Evolutionary conservation across 2,888 invertebrate species (phyloP), one percentile per base, ranked within the genome.

Genomic region (Oasisia sp.): DNA sequence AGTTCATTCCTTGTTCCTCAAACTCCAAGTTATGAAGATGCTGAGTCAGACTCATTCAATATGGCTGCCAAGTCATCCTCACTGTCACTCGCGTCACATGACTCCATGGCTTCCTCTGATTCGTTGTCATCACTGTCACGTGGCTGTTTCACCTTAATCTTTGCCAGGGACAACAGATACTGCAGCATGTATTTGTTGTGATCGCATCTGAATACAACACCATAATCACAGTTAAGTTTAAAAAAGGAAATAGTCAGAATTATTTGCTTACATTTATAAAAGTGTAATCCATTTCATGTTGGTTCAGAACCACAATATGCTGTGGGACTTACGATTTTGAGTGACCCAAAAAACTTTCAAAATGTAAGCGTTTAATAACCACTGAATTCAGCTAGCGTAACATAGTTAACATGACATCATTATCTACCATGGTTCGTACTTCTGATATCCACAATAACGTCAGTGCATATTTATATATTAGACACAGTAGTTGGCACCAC

Each of bases 111-210:
- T 58, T 93, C 93, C 58, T 93, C 93, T 44, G 32, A 32, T 32
- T 90, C 92, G 19, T 32, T 32, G 32, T 89, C 92, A 1, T 74
- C 90, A 27, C 19, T 44, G 32, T 91, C 92, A 14, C 90, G 8
- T 89, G 91, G 91, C 89, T 91, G 93, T 92, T 95, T 95, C 92
- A 94, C 93, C 93, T 95, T 95, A 44, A 94, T 92, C n/a, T 94
- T 92, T 5, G 94, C 94, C 92, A 95, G 92, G 7, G 95, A 94
- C n/a, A 95, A 32, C 4, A 98, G 97, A 94, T 98, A 98, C 91
- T 97, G 97, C 93, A 98, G 97, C 0, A 98, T 98, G 95, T 98
- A 98, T 95, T 98, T 98, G 96, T 98, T 99, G 96, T 98, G 98
- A 95, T 99, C 98, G 96, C 98, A 98, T 94, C 98, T 98, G 96